Percentiles rank a stretch among this genome's conserved stretches.
phyloP scores from a whole-genome alignment of 1,140 invertebrate genomes.

The Diachasmimorpha longicaudata region DNA sequence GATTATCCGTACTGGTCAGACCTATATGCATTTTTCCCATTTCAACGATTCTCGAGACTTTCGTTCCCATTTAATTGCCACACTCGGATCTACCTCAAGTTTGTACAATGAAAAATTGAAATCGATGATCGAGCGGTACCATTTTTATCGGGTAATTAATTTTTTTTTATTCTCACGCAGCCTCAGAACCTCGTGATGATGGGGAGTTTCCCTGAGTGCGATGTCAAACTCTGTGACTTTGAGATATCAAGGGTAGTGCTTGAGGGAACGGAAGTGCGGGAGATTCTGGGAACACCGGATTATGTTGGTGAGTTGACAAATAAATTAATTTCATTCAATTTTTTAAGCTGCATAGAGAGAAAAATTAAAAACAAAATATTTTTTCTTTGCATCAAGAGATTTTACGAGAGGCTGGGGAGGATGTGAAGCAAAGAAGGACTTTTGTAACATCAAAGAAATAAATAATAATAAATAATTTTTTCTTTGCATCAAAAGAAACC shows the following conservation, averaged over 20 bases:
- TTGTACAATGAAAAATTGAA: neutral
- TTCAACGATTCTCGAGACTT: neutral
- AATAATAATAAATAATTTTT: too few species aligned
- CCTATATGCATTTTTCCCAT: neutral
- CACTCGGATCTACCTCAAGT: neutral
- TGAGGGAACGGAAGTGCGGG: constrained; percentile 72
- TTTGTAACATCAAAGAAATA: too few species aligned
- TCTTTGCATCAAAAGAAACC: too few species aligned
- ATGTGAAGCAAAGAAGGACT: too few species aligned
- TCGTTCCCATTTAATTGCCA: neutral
- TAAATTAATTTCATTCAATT: neutral
- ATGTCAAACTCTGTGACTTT: constrained; percentile 80
- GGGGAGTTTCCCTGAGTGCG: constrained; percentile 72
- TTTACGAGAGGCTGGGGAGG: too few species aligned
- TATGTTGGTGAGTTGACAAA: constrained; percentile 72
- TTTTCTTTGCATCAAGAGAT: too few species aligned
- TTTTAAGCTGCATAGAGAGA: too few species aligned
- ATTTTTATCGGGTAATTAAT: constrained; percentile 12
- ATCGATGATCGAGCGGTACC: neutral
- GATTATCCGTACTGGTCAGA: neutral
- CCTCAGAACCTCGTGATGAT: constrained; percentile 80
- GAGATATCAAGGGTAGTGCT: constrained; percentile 75
- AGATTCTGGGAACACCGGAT: constrained; percentile 81
- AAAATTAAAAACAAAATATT: too few species aligned
- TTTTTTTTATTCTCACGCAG: constrained; percentile 54